These are phyloP conservation scores for Bedellia somnulentella DNA, from an alignment of 2,888 invertebrate species.

Conservation along the genomic window DNA sequence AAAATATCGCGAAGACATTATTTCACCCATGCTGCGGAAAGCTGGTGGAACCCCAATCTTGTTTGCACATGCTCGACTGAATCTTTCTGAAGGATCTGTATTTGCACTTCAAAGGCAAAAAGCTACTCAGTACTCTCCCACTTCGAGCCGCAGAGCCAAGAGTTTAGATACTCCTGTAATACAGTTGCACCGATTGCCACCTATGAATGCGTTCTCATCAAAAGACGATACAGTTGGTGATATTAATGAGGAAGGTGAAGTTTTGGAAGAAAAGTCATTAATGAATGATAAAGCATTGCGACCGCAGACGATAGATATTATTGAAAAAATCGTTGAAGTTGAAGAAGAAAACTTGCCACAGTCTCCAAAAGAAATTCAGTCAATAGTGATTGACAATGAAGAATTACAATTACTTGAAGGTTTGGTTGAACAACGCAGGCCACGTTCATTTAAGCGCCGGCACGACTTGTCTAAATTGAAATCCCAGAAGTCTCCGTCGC, in stretches of 20 bases:
- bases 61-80: constrained; percentile 78
- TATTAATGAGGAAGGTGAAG: constrained; percentile 67
- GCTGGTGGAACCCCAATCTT: constrained; percentile 76
- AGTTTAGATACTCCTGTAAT: constrained; percentile 85
- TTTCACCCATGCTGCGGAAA: constrained; percentile 70
- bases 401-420: constrained; percentile 59
- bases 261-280: constrained; percentile 63
- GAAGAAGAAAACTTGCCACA: constrained; percentile 24
- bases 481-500: constrained; percentile 39
- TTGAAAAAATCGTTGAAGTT: constrained; percentile 53
- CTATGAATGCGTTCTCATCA: constrained; percentile 84
- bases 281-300: constrained; percentile 27
- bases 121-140: constrained; percentile 73
- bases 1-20: constrained; percentile 67
- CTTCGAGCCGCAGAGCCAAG: constrained; percentile 75
- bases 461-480: constrained; percentile 44
- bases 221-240: constrained; percentile 86
- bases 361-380: constrained; percentile 27
- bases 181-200: constrained; percentile 75
- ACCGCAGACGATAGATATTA: constrained; percentile 16
- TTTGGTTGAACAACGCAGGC: constrained; percentile 49
- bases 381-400: constrained; percentile 59
- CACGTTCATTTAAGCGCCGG: constrained; percentile 49
- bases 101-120: constrained; percentile 77
- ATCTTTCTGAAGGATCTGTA: constrained; percentile 83